These are phyloP conservation scores for Buathra laborator DNA, from an alignment of 2,888 invertebrate species.

Conservation along the genomic window DNA sequence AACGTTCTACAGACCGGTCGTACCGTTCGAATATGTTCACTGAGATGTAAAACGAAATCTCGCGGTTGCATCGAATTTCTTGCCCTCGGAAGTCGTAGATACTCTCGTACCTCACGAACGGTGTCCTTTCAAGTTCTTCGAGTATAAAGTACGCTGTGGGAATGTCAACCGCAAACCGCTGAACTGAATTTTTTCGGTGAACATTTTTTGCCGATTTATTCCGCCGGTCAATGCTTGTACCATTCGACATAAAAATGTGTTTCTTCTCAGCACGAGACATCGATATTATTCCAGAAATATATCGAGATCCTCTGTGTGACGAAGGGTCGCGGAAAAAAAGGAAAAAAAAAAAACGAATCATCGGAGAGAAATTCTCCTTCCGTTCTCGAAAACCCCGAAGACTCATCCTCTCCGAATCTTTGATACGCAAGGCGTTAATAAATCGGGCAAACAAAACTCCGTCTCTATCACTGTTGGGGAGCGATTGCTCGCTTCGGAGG, in stretches of 20 bases:
- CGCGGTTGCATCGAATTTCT: constrained; percentile 4
- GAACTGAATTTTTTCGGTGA: constrained; percentile 20
- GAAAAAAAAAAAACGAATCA: constrained; percentile 1
- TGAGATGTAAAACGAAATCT: constrained; percentile 7
- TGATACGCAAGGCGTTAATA: constrained; percentile 23
- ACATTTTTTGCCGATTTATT: constrained; percentile 23
- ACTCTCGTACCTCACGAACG: not conserved
- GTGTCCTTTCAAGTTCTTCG: not conserved
- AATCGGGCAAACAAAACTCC: constrained; percentile 28
- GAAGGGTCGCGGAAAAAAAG: not conserved
- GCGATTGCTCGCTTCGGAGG: not conserved
- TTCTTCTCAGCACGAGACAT: not conserved
- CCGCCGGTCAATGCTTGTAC: not conserved
- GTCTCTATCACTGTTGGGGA: not conserved
- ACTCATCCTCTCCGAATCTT: not conserved
- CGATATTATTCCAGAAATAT: constrained; percentile 28
- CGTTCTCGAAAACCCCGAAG: not conserved
- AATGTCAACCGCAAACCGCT: constrained; percentile 5
- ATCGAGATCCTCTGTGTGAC: not conserved
- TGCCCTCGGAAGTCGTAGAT: constrained; percentile 6
- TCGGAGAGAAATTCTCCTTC: not conserved
- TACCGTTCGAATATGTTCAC: not conserved
- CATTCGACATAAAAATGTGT: constrained; percentile 1
- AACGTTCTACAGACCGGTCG: not conserved
- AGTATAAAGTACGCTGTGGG: not conserved